phyloP scores from a whole-genome alignment of 1,140 invertebrate genomes.

The Lutraria rhynchaena region DNA sequence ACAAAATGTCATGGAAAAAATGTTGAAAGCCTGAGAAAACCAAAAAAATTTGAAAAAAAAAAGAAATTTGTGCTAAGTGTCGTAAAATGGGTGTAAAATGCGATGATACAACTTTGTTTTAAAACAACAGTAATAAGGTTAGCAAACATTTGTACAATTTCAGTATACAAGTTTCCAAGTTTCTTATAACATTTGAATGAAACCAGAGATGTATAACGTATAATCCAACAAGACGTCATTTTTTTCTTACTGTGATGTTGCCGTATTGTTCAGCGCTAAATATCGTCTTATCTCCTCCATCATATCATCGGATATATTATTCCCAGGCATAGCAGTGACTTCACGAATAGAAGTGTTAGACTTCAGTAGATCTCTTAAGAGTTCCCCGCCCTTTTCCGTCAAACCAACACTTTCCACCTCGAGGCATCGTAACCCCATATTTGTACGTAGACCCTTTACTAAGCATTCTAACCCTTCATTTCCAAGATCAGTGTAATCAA shows the following conservation, averaged over 20 bases:
- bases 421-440: conserved; percentile 61
- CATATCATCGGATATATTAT: conserved; percentile 62
- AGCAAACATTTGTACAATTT: no score
- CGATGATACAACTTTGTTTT: no score
- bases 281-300: conserved; percentile 64
- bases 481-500: conserved; percentile 68
- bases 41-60: no score
- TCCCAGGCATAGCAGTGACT: conserved; percentile 67
- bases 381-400: conserved; percentile 62
- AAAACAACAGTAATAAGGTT: no score
- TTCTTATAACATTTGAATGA: no score
- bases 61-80: no score
- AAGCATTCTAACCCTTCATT: conserved; percentile 65
- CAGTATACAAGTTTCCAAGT: no score
- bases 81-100: no score
- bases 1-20: no score
- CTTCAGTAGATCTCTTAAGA: conserved; percentile 66
- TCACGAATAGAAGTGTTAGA: conserved; percentile 69
- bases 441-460: conserved; percentile 61
- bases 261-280: conserved; percentile 61
- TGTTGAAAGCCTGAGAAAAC: no score
- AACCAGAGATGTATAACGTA: no score
- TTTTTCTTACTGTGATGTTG: conserved; percentile 4
- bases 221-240: no score
- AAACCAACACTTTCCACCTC: conserved; percentile 67